Evolutionary conservation across 2,888 invertebrate species (phyloP).

Genomic region (Xylota sylvarum): DNA sequence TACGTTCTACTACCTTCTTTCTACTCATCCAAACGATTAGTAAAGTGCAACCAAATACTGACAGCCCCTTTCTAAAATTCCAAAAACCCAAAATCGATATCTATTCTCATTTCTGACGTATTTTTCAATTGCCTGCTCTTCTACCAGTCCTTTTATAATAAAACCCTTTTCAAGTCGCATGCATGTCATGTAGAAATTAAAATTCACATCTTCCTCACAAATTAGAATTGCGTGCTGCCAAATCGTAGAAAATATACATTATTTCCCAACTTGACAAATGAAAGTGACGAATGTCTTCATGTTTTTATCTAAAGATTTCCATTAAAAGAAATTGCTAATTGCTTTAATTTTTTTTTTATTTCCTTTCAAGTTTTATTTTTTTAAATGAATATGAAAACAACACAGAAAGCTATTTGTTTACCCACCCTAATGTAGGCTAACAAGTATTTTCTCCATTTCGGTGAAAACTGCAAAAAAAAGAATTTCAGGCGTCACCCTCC

Average conservation of each 20-base stretch:
- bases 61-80: no score
- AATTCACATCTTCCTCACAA: slow-evolving; percentile 40
- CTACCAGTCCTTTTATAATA: background rate
- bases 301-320: slow-evolving; percentile 41
- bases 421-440: slow-evolving; percentile 25
- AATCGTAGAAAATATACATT: slow-evolving; percentile 22
- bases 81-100: no score
- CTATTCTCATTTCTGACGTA: background rate
- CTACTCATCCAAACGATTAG: no score
- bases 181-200: slow-evolving; percentile 59
- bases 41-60: no score
- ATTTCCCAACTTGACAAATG: background rate
- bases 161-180: slow-evolving; percentile 21
- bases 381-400: background rate
- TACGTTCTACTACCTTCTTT: no score
- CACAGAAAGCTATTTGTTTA: slow-evolving; percentile 17
- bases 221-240: slow-evolving; percentile 57
- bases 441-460: slow-evolving; percentile 10
- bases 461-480: background rate
- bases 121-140: background rate
- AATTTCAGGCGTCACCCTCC: slow-evolving; percentile 22
- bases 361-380: slow-evolving; percentile 18
- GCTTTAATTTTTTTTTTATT: slow-evolving; percentile 32
- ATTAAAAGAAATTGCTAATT: slow-evolving; percentile 64
- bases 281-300: slow-evolving; percentile 59